Evolutionary conservation across 2,888 invertebrate species (phyloP), one percentile per base, ranked within the genome.

Genomic region (Gnatocerus cornutus): DNA sequence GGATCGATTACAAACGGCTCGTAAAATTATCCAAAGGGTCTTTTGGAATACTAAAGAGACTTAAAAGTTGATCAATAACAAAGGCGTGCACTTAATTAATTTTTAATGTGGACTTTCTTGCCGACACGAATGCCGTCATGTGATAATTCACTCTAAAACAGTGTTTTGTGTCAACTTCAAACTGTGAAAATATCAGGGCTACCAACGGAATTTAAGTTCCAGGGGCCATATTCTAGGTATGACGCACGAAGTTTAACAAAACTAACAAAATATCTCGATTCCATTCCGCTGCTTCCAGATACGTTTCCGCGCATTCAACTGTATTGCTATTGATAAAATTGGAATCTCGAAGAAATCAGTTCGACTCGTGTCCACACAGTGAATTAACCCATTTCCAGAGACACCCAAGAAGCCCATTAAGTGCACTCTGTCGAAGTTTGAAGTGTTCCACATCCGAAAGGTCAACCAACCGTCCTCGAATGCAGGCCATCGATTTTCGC

Each of bases 401-500:
- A 50, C 7, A 27, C 12, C 29, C 27, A 30, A 21, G 50, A 50
- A 50, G n/a, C 29, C 46, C 30, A 4, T 27, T 50, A 50, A 50
- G 12, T 21, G 50, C 27, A 50, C 29, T 50, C 12, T 12, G 50
- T 21, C 50, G 12, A 27, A 50, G 29, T 27, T n/a, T 50, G 14
- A 16, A 10, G 48, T 14, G 50, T 50, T 50, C 50, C 30, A 41
- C 10, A 41, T 41, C 41, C 39, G 33, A 59, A 64, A 65, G 64
- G 69, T 59, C 69, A 64, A 56, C 39, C 73, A 66, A 71, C 73
- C 67, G 66, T 63, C 68, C 52, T 45, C 68, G 56, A 70, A 73
- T 73, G 70, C 71, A 73, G 73, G 73, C 64, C 73, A 73, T 73
- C 73, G 73, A 73, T 73, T 73, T 73, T 55, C 61, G 41, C 41